Conservation (phyloP, 2,888 invertebrate genomes). For the Octodonta nipae region DNA sequence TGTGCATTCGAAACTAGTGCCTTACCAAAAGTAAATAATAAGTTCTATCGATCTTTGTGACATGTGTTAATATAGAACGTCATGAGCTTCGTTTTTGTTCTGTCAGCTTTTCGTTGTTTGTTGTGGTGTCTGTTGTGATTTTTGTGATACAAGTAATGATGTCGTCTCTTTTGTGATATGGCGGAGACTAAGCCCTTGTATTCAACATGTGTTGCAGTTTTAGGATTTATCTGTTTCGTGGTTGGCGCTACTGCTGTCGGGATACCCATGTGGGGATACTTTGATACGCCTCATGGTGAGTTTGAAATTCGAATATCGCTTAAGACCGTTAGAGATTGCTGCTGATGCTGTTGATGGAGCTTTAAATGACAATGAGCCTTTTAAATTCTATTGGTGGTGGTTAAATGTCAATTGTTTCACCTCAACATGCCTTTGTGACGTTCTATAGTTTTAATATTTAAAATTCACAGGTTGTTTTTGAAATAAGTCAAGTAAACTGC, state of each 20-base stretch:
- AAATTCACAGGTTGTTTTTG: no score
- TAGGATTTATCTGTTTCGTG: constrained; percentile 67
- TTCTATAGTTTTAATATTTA: no score
- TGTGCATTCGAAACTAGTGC: no score
- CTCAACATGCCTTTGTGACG: no score
- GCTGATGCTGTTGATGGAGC: background rate
- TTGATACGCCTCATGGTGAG: constrained; percentile 56
- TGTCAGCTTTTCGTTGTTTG: constrained; percentile 12
- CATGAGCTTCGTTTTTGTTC: constrained; percentile 15
- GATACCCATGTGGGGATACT: constrained; percentile 78
- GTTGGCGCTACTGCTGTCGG: constrained; percentile 73
- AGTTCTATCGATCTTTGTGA: no score
- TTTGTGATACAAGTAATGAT: constrained; percentile 7
- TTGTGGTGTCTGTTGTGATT: constrained; percentile 7
- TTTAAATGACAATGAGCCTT: no score
- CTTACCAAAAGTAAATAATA: no score
- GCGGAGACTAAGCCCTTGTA: constrained; percentile 51
- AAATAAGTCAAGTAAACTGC: no score
- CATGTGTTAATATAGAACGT: constrained; percentile 18
- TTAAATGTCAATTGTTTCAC: no score
- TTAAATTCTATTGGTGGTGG: no score
- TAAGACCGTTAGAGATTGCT: no score
- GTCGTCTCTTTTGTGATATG: constrained; percentile 33
- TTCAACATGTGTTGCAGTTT: constrained; percentile 52
- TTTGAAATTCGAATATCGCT: constrained; percentile 16